Base-by-base conservation (phyloP, 2,113 vertebrate species). In the Terrapene triunguis region DNA sequence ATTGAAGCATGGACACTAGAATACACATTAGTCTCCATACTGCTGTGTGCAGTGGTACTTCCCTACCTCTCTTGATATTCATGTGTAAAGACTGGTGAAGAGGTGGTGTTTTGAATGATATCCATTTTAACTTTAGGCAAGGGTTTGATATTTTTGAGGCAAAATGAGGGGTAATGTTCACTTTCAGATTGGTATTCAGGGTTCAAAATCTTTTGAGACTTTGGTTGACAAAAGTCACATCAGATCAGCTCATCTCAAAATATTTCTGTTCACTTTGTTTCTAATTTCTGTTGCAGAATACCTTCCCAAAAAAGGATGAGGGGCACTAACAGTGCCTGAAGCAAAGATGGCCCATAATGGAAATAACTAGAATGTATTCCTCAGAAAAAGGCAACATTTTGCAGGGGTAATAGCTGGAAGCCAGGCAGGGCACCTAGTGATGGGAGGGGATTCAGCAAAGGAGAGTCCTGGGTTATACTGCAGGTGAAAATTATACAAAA, bases 201-300 rank as follows among this genome's bases (percentile, higher is more conserved):
- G 84, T 32, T 10, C 22, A 80, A 86, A 93, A 47, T 72, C 5
- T 44, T 88, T 29, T 38, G 57, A 82, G 21, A 16, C 84, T 93
- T 89, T 62, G 25, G 76, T 55, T 10, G 5, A 29, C 8, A 12
- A 95, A 93, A 87, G 8, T 51, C 87, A 1, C 69, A 55, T 55
- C 9, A 5, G 82, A 76, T 17, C 21, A 84, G 14, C 62, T n/a
- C 62, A 69, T 69, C 35, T n/a, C 10, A 3, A 19, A 89, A 48
- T 2, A 2, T 72, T 94, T 9, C 47, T 48, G 62, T 47, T 47
- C 4, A 8, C 76, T 95, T 48, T 84, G 91, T 82, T 89, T 89
- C 44, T 22, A 86, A 82, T 82, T 96, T 92, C 42, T 96, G 24
- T n/a, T 74, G 10, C 4, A 96, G 94, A 94, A 89, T 90, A 83